Conservation (phyloP, 2,797 vertebrate species). For the Hypotaenidia philippensis region DNA sequence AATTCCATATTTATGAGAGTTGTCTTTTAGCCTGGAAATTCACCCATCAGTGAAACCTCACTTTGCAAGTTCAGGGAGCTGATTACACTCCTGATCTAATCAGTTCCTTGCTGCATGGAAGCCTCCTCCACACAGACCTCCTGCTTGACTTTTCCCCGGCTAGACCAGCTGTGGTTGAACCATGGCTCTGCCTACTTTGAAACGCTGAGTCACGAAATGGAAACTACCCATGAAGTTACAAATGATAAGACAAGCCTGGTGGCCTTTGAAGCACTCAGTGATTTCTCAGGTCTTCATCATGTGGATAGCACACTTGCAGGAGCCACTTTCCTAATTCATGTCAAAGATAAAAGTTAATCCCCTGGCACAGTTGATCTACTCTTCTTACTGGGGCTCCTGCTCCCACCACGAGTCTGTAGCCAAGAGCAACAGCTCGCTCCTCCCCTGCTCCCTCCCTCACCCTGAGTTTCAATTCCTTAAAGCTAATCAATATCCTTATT, state of each 20-base stretch:
- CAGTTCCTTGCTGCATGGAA: constrained; percentile 30
- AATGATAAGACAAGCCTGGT: not conserved
- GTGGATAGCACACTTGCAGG: not conserved
- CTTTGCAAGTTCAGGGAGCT: constrained; percentile 55
- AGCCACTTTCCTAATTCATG: constrained; percentile 10
- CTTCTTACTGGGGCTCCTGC: not conserved
- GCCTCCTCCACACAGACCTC: not conserved
- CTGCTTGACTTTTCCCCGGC: not conserved
- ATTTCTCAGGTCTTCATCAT: not conserved
- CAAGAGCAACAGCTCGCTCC: constrained; percentile 3
- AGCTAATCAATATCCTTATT: constrained; percentile 72
- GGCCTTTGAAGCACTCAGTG: not conserved
- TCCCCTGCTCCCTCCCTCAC: not conserved
- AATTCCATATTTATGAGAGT: constrained; percentile 54
- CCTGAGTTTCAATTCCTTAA: constrained; percentile 44
- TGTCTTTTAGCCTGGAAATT: constrained; percentile 42
- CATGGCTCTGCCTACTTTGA: not conserved
- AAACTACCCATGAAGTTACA: not conserved
- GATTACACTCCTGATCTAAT: constrained; percentile 60
- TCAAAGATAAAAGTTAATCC: constrained; percentile 15
- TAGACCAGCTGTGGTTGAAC: not conserved
- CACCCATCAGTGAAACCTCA: constrained; percentile 42
- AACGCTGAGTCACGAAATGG: not conserved
- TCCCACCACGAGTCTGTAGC: not conserved
- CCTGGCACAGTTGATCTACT: not conserved